These are phyloP conservation scores for Diachrysia chrysitis DNA, from an alignment of 2,888 invertebrate species.

Conservation along the genomic window DNA sequence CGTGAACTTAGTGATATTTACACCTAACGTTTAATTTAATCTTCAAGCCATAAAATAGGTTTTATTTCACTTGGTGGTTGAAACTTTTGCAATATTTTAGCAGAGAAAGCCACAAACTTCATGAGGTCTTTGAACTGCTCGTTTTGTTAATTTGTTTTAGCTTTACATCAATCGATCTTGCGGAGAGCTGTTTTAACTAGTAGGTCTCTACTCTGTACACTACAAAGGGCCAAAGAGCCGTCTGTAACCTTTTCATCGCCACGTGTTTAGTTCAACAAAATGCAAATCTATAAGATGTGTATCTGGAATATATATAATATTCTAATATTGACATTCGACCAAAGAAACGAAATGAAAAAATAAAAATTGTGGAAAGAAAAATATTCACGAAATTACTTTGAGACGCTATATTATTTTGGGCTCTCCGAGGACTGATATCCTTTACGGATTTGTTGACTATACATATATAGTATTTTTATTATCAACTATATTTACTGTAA, in stretches of 20 bases:
- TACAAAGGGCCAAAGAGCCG: background rate
- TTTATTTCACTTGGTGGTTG: background rate
- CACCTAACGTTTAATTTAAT: slow-evolving; percentile 1
- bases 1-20: background rate
- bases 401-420: slow-evolving; percentile 1
- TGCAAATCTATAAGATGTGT: too few species aligned
- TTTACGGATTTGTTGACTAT: background rate
- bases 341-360: background rate
- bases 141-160: background rate
- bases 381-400: background rate
- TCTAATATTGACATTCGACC: background rate
- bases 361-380: background rate
- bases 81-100: slow-evolving; percentile 3
- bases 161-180: background rate
- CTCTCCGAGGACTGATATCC: background rate
- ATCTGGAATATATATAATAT: background rate
- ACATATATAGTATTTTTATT: too few species aligned
- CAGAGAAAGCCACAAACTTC: background rate
- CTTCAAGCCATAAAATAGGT: slow-evolving; percentile 1
- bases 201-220: background rate
- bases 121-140: background rate
- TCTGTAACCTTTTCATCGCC: background rate
- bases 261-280: background rate
- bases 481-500: too few species aligned
- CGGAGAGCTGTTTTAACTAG: background rate